Conservation (phyloP, 1,140 invertebrate genomes). For the Meloidogyne chitwoodi region DNA sequence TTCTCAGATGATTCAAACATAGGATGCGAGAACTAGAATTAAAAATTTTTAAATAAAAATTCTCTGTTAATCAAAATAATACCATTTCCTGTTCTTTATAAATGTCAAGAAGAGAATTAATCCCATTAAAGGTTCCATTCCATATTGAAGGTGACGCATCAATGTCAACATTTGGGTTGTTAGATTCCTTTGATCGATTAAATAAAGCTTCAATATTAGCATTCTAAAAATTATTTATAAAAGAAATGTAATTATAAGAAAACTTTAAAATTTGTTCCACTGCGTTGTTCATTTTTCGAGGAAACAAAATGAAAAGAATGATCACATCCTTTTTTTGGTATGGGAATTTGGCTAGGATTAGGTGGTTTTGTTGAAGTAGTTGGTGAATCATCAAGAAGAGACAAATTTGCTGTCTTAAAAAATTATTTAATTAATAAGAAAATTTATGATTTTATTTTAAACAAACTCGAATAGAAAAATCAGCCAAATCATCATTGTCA, state of each 20-base stretch:
- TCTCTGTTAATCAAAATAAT: not conserved
- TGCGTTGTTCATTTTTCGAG: not conserved
- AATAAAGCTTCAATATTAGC: not conserved
- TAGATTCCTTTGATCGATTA: not conserved
- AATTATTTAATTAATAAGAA: not conserved
- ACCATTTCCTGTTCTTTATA: not conserved
- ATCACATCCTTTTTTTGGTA: constrained; percentile 9
- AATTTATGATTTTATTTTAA: not conserved
- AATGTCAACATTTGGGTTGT: not conserved
- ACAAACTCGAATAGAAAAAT: constrained; percentile 34
- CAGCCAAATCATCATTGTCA: constrained; percentile 32
- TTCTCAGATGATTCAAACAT: not conserved
- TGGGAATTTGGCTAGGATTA: constrained; percentile 24
- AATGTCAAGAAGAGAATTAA: not conserved
- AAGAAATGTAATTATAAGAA: not conserved
- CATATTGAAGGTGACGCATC: constrained; percentile 6
- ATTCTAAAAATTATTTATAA: not conserved
- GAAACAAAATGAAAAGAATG: not conserved
- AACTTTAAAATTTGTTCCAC: constrained; percentile 3
- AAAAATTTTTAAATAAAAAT: too few species aligned
- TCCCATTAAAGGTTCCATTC: constrained; percentile 11
- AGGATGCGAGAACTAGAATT: not conserved
- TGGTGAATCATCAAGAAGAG: constrained; percentile 9
- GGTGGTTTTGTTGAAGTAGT: constrained; percentile 1
- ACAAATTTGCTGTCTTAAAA: constrained; percentile 22